Percentiles rank a stretch among this genome's conserved stretches.
These are phyloP conservation scores for Coregonus clupeaformis DNA, from an alignment of 2,113 vertebrate species.

Conservation along the genomic window DNA sequence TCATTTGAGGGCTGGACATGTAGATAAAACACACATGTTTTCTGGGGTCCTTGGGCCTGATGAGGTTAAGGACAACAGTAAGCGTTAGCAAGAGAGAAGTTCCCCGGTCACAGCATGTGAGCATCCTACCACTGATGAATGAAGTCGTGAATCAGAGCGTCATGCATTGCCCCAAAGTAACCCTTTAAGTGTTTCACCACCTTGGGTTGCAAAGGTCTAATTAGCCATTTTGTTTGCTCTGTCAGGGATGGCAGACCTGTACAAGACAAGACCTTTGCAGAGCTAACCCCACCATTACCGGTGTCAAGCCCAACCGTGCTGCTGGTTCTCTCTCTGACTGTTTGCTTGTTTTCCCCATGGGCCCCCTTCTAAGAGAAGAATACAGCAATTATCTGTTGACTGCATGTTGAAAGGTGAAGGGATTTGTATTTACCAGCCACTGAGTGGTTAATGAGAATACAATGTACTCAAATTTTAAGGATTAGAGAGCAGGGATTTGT, in stretches of 20 bases:
- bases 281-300: slow-evolving; percentile 41
- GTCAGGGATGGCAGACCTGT: slow-evolving; percentile 53
- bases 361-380: slow-evolving; percentile 62
- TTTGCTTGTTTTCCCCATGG: slow-evolving; percentile 46
- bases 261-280: slow-evolving; percentile 44
- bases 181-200: slow-evolving; percentile 56
- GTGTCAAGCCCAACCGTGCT: slow-evolving; percentile 41
- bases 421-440: slow-evolving; percentile 67
- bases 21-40: too few species aligned
- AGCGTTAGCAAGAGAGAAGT: neutral
- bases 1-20: too few species aligned
- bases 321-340: slow-evolving; percentile 46
- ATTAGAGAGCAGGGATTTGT: slow-evolving; percentile 59
- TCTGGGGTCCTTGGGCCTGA: too few species aligned
- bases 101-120: slow-evolving; percentile 9
- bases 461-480: slow-evolving; percentile 68
- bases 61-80: neutral
- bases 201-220: slow-evolving; percentile 62
- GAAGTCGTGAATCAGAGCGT: slow-evolving; percentile 7
- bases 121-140: slow-evolving; percentile 36
- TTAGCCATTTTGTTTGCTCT: slow-evolving; percentile 50
- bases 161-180: slow-evolving; percentile 15
- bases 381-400: slow-evolving; percentile 70
- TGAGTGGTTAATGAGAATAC: slow-evolving; percentile 70
- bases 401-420: slow-evolving; percentile 58